Base-by-base conservation (phyloP, 2,888 invertebrate genomes). In the Xylota sylvarum region DNA sequence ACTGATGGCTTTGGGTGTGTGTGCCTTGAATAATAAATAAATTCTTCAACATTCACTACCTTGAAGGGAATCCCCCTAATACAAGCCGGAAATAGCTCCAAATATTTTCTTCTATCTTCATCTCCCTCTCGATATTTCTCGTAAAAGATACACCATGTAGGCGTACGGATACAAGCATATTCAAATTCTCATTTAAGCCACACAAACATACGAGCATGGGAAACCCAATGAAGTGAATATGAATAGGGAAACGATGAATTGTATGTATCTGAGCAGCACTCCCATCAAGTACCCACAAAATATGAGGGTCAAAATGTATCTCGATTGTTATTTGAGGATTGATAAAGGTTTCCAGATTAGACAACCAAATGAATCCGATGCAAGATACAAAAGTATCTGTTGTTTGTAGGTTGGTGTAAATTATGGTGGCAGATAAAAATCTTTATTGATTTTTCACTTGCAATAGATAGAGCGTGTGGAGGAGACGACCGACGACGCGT, bases 301-400 rank as follows among this genome's bases (percentile, higher is more conserved):
- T 76, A 67, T 76, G 37, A 76, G 76, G 76, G 76, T 76, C 76
- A 76, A 55, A 65, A 76, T 67, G 65, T 76, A 76, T 76, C 65
- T 65, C 46, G 76, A 76, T 76, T 76, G 65, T 76, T 67, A 76
- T 76, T 76, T 58, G 58, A 76, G 56, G 65, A 76, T 67, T 76
- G 76, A 67, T 76, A 76, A 56, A 76, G 76, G 76, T 65, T 50
- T 32, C 23, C 67, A 56, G 50, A 62, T 62, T 74, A 52, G 64
- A 32, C 14, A 76, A n/a, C 35, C 65, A 17, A 2, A 55, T 56
- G 74, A 64, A 56, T 64, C 62, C 52, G 40, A 10, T 27, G 17
- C 64, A 30, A 32, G 19, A 17, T 23, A 40, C 50, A 37, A 50
- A 60, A 52, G 60, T 72, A 50, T 64, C 56, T 55, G 43, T 70